Evolutionary conservation across 2,113 vertebrate genomes (phyloP).

Genomic region (Ranitomeya imitator): DNA sequence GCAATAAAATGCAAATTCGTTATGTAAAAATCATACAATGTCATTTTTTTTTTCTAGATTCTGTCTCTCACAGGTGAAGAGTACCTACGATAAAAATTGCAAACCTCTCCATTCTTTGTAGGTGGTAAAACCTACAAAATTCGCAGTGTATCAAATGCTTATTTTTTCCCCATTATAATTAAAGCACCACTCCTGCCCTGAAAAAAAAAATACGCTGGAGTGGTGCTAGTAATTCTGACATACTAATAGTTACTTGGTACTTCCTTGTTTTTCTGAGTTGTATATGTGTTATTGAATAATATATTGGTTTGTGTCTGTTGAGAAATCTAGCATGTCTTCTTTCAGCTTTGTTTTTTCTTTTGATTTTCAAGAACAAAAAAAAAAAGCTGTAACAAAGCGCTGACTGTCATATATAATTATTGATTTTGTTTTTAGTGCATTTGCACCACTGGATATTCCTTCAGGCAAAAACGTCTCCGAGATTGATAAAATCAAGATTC

Average conservation of each 20-base stretch:
- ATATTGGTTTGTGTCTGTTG: not conserved
- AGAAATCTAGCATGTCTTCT: not conserved
- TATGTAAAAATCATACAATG: no score
- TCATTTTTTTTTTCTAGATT: no score
- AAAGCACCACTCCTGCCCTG: no score
- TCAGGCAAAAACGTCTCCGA: conserved; percentile 88
- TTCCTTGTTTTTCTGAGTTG: not conserved
- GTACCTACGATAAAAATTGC: no score
- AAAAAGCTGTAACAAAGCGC: not conserved
- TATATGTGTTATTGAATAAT: not conserved
- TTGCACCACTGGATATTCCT: conserved; percentile 86
- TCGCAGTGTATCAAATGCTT: no score
- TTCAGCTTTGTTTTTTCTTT: not conserved
- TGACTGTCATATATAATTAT: not conserved
- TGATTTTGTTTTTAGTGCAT: conserved; percentile 78
- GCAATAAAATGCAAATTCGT: no score
- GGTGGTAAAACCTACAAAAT: no score
- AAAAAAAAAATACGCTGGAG: no score
- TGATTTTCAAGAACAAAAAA: not conserved
- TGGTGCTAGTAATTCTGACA: not conserved
- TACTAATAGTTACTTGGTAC: not conserved
- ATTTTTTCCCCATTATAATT: no score
- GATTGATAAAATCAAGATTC: conserved; percentile 91
- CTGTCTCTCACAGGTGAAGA: no score
- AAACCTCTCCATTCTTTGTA: no score